Conservation (phyloP, 1,140 invertebrate species). For the Archegozetes longisetosus region DNA sequence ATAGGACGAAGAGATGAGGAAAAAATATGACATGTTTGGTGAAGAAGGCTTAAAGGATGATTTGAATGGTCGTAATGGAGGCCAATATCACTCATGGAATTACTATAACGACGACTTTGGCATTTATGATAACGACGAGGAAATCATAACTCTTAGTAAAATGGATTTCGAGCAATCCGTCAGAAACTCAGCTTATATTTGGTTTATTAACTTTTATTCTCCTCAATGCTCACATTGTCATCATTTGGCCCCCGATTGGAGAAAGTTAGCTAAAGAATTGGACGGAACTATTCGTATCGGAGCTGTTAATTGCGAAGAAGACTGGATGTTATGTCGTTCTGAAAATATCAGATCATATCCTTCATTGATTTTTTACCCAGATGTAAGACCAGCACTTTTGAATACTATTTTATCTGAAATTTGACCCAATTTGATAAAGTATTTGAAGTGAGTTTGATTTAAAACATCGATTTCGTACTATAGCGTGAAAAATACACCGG, state of each 20-base stretch:
- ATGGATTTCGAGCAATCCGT: constrained; percentile 52
- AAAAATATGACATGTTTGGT: constrained; percentile 61
- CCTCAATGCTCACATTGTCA: constrained; percentile 70
- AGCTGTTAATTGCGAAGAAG: constrained; percentile 65
- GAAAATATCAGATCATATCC: constrained; percentile 50
- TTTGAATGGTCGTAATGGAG: constrained; percentile 33
- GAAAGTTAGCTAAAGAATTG: constrained; percentile 51
- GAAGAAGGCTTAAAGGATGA: constrained; percentile 46
- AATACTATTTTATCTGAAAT: too few species aligned
- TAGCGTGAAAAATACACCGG: constrained; percentile 31
- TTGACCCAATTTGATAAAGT: too few species aligned
- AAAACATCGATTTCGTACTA: too few species aligned
- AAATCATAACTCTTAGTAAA: constrained; percentile 55
- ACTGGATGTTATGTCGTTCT: constrained; percentile 48
- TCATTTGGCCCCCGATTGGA: constrained; percentile 53
- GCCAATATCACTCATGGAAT: constrained; percentile 54
- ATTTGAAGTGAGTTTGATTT: too few species aligned
- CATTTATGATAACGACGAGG: constrained; percentile 67
- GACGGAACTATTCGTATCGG: constrained; percentile 51
- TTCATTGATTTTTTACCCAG: constrained; percentile 43
- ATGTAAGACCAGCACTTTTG: constrained; percentile 26
- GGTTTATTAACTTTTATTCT: constrained; percentile 75
- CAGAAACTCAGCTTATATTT: constrained; percentile 43
- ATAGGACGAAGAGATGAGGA: constrained; percentile 50
- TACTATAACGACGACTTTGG: constrained; percentile 71